Conservation (phyloP, 2,888 invertebrate species). For the Drosophila tanythrix region DNA sequence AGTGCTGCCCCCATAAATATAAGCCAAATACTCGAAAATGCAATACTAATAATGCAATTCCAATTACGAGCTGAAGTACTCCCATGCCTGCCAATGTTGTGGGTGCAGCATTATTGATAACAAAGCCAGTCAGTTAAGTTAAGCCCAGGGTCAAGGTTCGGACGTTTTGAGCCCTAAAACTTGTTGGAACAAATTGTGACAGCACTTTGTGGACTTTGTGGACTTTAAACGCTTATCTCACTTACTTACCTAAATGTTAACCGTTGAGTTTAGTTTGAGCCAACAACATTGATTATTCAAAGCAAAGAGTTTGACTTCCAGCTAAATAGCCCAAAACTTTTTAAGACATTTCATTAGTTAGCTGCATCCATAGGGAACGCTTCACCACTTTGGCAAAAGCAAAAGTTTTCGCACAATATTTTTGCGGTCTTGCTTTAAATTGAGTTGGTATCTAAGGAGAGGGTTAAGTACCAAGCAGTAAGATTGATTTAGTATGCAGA, state of each 20-base stretch:
- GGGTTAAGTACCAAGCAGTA: slow-evolving; percentile 3
- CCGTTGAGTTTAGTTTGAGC: slow-evolving; percentile 7
- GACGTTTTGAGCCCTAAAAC: background rate
- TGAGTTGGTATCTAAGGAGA: background rate
- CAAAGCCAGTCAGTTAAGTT: background rate
- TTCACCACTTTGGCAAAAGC: background rate
- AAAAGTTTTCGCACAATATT: background rate
- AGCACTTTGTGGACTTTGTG: slow-evolving; percentile 16
- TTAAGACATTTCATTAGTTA: slow-evolving; percentile 50
- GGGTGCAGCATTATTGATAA: slow-evolving; percentile 8
- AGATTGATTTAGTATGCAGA: background rate
- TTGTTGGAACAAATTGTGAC: slow-evolving; percentile 13
- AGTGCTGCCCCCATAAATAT: background rate
- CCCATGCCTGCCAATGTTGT: background rate
- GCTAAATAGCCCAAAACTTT: slow-evolving; percentile 52
- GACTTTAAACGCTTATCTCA: slow-evolving; percentile 16
- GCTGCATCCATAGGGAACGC: slow-evolving; percentile 6
- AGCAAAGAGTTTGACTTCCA: slow-evolving; percentile 29
- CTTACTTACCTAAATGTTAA: slow-evolving; percentile 11
- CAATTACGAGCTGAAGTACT: slow-evolving; percentile 2
- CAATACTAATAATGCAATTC: slow-evolving; percentile 21
- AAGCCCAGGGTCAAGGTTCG: background rate
- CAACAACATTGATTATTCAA: slow-evolving; percentile 20
- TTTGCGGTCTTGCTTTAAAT: slow-evolving; percentile 5
- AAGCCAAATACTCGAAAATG: slow-evolving; percentile 23